A percentile compares a stretch with the other conserved stretches of the same genome.
phyloP scores from a whole-genome alignment of 2,797 vertebrate genomes.

The Poecilia picta region DNA sequence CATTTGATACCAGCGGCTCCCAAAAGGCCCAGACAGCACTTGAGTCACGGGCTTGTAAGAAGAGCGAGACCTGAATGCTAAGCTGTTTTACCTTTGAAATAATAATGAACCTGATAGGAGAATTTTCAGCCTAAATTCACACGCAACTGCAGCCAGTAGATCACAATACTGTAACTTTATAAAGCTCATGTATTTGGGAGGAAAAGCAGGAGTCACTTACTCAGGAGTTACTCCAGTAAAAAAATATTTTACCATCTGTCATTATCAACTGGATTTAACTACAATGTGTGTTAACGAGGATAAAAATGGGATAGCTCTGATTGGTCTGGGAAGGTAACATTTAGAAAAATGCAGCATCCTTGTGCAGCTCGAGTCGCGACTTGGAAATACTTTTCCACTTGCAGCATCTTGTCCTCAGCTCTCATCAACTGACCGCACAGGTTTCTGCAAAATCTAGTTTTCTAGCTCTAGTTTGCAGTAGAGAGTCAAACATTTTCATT shows the following conservation, averaged over 20 bases:
- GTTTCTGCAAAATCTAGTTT: background rate
- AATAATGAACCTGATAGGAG: conserved; percentile 14
- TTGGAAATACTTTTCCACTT: no score
- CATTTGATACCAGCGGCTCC: conserved; percentile 23
- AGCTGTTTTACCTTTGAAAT: conserved; percentile 30
- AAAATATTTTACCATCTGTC: background rate
- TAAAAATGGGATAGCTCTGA: background rate
- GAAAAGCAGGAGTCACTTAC: background rate
- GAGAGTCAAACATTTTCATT: no score
- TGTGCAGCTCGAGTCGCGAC: no score
- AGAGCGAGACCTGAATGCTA: conserved; percentile 32
- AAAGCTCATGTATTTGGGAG: background rate
- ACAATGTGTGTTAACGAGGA: background rate
- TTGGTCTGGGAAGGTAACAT: background rate
- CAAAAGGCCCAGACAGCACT: conserved; percentile 13
- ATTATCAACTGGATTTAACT: background rate
- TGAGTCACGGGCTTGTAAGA: conserved; percentile 25
- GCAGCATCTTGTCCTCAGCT: no score
- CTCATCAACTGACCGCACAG: no score
- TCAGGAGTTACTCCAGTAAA: background rate
- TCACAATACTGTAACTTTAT: conserved; percentile 4
- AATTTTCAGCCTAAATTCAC: conserved; percentile 4
- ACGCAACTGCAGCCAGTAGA: background rate
- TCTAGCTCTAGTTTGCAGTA: no score
- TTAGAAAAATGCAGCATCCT: background rate